Conservation (phyloP, 2,113 vertebrate genomes). For the Eulacestoma nigropectus region DNA sequence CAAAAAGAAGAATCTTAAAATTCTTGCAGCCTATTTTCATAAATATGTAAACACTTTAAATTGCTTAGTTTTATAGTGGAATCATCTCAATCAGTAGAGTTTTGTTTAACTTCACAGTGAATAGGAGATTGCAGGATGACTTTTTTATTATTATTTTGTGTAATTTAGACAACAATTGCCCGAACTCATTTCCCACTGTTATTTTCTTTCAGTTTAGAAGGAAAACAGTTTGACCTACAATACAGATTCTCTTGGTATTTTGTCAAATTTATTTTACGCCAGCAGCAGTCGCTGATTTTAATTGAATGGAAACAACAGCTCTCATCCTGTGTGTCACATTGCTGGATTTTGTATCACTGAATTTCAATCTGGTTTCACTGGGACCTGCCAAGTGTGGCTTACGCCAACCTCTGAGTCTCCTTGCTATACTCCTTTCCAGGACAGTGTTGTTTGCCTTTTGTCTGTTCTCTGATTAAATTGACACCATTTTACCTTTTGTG, state of each 20-base stretch:
- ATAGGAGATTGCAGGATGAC: not conserved
- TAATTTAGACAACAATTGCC: slow-evolving; percentile 13
- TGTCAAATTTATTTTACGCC: slow-evolving; percentile 53
- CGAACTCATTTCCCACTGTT: not conserved
- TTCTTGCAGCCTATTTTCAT: not conserved
- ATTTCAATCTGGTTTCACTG: slow-evolving; percentile 69
- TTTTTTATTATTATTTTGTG: not conserved
- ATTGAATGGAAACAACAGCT: slow-evolving; percentile 65
- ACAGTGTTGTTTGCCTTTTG: slow-evolving; percentile 72
- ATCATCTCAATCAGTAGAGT: not conserved
- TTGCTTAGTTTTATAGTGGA: not conserved
- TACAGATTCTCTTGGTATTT: slow-evolving; percentile 50
- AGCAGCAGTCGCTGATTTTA: slow-evolving; percentile 66
- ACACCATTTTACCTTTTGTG: slow-evolving; percentile 75
- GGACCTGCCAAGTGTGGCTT: slow-evolving; percentile 59
- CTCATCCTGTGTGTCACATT: slow-evolving; percentile 60
- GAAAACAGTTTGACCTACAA: slow-evolving; percentile 51
- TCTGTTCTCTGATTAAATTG: slow-evolving; percentile 78
- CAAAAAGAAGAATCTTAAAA: not conserved
- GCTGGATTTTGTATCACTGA: slow-evolving; percentile 59
- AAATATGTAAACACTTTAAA: not conserved
- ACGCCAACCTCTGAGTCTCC: slow-evolving; percentile 67
- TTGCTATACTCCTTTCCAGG: slow-evolving; percentile 61
- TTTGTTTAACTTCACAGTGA: slow-evolving; percentile 34
- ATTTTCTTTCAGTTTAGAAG: slow-evolving; percentile 39